These are phyloP conservation scores for Eremobia ochroleuca DNA, from an alignment of 2,888 invertebrate genomes.

Conservation along the genomic window DNA sequence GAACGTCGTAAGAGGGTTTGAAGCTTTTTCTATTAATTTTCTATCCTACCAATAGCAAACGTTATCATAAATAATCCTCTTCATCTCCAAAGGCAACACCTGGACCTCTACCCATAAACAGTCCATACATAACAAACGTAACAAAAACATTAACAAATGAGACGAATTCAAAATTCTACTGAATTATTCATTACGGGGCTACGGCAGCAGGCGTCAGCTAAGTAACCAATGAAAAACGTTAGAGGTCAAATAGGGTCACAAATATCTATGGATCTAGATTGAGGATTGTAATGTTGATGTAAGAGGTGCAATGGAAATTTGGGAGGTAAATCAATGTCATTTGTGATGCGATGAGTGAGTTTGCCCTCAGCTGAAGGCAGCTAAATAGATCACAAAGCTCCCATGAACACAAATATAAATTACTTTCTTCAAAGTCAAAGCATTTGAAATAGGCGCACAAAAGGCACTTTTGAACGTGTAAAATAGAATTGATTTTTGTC, in stretches of 20 bases:
- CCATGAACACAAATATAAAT: background rate
- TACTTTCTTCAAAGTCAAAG: background rate
- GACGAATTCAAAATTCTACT: slow-evolving; percentile 64
- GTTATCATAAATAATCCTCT: slow-evolving; percentile 3
- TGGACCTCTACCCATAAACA: slow-evolving; percentile 11
- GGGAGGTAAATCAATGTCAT: slow-evolving; percentile 24
- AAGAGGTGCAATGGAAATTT: background rate
- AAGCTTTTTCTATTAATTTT: background rate
- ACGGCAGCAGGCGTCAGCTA: slow-evolving; percentile 33
- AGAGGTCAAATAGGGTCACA: slow-evolving; percentile 57
- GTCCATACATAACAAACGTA: slow-evolving; percentile 13
- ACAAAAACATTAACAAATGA: slow-evolving; percentile 49
- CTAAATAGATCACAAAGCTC: background rate
- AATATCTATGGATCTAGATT: slow-evolving; percentile 59
- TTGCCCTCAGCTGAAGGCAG: background rate
- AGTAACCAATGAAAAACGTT: slow-evolving; percentile 46
- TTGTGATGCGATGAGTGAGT: background rate
- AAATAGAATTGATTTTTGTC: no score
- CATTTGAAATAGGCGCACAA: no score
- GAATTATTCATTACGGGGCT: slow-evolving; percentile 67
- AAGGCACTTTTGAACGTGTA: no score
- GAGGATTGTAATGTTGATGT: slow-evolving; percentile 20
- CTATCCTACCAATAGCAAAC: background rate
- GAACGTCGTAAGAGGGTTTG: no score
- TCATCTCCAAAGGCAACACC: background rate